These are phyloP conservation scores for Chelmon rostratus DNA, from an alignment of 2,797 vertebrate genomes.

Conservation along the genomic window DNA sequence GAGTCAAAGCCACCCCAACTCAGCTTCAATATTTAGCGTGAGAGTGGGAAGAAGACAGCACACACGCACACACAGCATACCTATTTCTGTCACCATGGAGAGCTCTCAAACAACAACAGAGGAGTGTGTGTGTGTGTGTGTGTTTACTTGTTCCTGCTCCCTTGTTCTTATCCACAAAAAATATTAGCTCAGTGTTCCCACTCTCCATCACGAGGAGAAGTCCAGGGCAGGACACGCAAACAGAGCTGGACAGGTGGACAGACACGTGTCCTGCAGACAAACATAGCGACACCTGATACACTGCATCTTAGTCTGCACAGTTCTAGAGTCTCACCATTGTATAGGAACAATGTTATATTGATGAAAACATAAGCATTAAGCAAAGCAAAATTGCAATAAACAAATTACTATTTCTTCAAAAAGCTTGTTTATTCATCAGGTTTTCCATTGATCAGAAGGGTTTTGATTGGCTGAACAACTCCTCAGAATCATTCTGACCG, in stretches of 20 bases:
- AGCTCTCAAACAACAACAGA: conserved; percentile 46
- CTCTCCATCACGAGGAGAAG: not conserved
- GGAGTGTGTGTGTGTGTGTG: not conserved
- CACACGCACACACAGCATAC: conserved; percentile 18
- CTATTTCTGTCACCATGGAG: conserved; percentile 54
- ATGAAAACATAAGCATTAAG: not conserved
- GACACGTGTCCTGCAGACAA: not conserved
- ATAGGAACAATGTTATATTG: not conserved
- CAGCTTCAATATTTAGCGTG: conserved; percentile 51
- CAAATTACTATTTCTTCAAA: not conserved
- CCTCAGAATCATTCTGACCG: not conserved
- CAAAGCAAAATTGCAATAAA: not conserved
- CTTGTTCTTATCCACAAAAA: conserved; percentile 16
- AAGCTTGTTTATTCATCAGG: not conserved
- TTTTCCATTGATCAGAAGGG: not conserved
- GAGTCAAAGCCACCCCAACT: conserved; percentile 41
- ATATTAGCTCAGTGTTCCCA: conserved; percentile 10
- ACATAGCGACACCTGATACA: not conserved
- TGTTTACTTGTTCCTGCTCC: not conserved
- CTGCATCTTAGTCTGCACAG: no score
- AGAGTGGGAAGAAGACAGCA: conserved; percentile 51
- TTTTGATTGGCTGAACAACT: conserved; percentile 6
- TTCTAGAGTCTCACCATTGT: not conserved
- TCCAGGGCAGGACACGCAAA: not conserved
- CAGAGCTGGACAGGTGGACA: not conserved